Base-by-base conservation (phyloP, 2,888 invertebrate genomes). In the Deilephila porcellus region DNA sequence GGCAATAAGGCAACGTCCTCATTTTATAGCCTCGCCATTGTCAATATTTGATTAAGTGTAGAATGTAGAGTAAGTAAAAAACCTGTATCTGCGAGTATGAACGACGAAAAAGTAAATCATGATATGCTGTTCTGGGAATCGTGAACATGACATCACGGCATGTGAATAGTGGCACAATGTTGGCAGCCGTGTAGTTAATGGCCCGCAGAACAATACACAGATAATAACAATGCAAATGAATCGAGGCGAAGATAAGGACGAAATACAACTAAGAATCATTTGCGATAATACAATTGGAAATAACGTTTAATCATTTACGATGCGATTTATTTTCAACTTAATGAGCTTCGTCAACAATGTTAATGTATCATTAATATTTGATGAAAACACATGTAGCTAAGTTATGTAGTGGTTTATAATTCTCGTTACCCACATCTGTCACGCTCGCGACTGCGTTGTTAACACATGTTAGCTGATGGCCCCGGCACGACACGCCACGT, bases 401-500 rank as follows among this genome's bases (percentile, higher is more conserved):
- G 78, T 76, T 80, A 82, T 81, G 81, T 79, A 84, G 80, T 84
- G 82, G 83, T 82, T 83, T 81, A 79, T 83, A 84, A 62, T 71
- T 32, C 79, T 83, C 80, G 80, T 84, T 84, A 83, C 82, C 82
- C 84, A 88, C 85, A 88, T 89, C 81, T 89, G 87, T 86, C 81
- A 83, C 83, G 80, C 82, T 86, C 85, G 83, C 82, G 85, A 83
- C 81, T 83, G 83, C 79, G 82, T 80, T 85, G 83, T 88, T 88
- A 56, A 19, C 90, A 91, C 85, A 88, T 90, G 90, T 86, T 84
- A 84, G 83, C 84, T 87, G 89, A 90, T 87, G 83, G 84, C 78
- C 76, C 76, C 80, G 77, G 83, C 78, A 76, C 76, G 79, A 78
- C 80, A 76, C 81, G 80, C 86, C 87, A 90, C 86, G 86, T 88